Evolutionary conservation across 30 jellyfish, hydroid and myxozoan genomes (phyloP).

Genomic region (Cassiopea xamachana): DNA sequence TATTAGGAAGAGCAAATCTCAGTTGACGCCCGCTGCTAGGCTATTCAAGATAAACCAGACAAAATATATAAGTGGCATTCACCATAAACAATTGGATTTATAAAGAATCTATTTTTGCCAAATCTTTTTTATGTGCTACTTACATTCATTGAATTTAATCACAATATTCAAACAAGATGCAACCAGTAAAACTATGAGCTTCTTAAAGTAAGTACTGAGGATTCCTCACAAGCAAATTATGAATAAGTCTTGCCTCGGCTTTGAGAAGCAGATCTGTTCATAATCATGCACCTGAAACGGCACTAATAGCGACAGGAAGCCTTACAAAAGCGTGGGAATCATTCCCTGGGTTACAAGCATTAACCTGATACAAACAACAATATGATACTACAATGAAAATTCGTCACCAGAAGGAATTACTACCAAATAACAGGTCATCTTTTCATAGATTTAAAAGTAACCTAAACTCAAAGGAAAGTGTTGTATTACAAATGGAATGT

Average conservation of each 20-base stretch:
- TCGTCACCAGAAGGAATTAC: not conserved
- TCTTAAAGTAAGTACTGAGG: not conserved
- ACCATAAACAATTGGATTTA: too few species aligned
- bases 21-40: not conserved
- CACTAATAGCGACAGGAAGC: not conserved
- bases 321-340: not conserved
- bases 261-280: not conserved
- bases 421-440: not conserved
- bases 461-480: not conserved
- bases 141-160: too few species aligned
- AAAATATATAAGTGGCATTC: too few species aligned
- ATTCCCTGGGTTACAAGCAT: not conserved
- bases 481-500: not conserved
- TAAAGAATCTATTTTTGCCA: too few species aligned
- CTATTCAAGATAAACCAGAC: not conserved
- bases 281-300: not conserved
- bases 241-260: not conserved
- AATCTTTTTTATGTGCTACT: too few species aligned
- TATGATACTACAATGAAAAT: not conserved
- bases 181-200: too few species aligned
- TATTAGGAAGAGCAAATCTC: slow-evolving; percentile 34
- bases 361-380: not conserved
- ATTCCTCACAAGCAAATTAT: not conserved
- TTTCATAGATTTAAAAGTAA: not conserved
- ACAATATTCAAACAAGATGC: too few species aligned